phyloP scores from a whole-genome alignment of 2,113 vertebrate genomes.

The Phasianus colchicus region DNA sequence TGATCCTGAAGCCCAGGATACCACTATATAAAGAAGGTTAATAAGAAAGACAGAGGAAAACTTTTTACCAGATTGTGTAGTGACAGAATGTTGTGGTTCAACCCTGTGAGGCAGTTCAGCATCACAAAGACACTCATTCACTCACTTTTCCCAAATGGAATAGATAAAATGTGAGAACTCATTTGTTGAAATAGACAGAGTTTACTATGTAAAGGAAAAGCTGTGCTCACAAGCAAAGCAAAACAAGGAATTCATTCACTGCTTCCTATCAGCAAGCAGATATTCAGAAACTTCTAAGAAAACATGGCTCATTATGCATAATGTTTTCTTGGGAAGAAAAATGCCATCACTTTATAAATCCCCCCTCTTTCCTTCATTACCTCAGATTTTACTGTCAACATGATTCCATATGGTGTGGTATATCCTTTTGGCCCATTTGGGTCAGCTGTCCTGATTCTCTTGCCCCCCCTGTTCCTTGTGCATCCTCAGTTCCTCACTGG shows the following conservation, averaged over 20 bases:
- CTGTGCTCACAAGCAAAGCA: neutral
- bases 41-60: neutral
- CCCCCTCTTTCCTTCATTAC: neutral
- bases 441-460: neutral
- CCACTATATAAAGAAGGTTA: neutral
- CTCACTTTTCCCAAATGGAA: neutral
- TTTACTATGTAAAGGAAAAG: neutral
- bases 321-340: neutral
- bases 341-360: neutral
- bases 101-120: neutral
- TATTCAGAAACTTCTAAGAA: neutral
- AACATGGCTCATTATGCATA: neutral
- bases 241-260: no score
- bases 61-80: neutral
- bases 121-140: neutral
- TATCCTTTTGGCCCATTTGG: neutral
- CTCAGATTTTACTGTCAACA: neutral
- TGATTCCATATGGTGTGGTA: neutral
- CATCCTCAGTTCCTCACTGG: neutral
- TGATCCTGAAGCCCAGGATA: no score
- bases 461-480: neutral
- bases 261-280: no score
- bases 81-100: neutral
- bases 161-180: neutral
- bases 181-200: neutral